Conservation (phyloP, 2,113 vertebrate species). For the Scopus umbretta region DNA sequence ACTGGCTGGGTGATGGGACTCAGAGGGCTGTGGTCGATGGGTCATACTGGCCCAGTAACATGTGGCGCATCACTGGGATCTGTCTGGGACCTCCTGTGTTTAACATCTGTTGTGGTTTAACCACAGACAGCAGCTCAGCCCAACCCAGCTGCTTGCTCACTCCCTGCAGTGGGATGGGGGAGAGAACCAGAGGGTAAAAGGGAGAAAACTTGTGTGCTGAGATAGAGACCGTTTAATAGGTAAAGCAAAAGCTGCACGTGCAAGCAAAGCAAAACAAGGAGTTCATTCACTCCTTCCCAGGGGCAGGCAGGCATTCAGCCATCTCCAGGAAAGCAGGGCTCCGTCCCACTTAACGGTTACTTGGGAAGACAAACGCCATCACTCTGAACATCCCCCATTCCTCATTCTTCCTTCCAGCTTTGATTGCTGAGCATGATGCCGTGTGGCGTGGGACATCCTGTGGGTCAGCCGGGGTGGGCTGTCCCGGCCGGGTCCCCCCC, state of each 20-base stretch:
- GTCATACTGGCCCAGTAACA: neutral
- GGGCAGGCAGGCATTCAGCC: neutral
- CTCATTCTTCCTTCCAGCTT: neutral
- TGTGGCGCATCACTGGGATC: accelerated
- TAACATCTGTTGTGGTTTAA: neutral
- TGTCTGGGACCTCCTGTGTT: neutral
- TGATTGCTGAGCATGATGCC: neutral
- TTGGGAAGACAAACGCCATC: neutral
- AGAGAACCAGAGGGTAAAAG: neutral
- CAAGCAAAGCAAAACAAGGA: neutral
- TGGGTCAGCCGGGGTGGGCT: neutral
- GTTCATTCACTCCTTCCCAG: neutral
- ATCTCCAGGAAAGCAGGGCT: neutral
- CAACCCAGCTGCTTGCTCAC: accelerated
- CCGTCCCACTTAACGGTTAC: accelerated
- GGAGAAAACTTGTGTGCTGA: neutral
- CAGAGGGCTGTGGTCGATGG: too few relatives aligned
- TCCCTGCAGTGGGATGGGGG: accelerated
- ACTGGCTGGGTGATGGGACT: too few relatives aligned
- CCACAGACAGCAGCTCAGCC: neutral
- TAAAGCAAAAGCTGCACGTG: neutral
- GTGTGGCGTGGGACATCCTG: neutral
- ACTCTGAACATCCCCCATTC: accelerated
- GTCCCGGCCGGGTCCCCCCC: neutral
- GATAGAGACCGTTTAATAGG: neutral